phyloP scores from a whole-genome alignment of 2,888 invertebrate species.

The Myathropa florea region DNA sequence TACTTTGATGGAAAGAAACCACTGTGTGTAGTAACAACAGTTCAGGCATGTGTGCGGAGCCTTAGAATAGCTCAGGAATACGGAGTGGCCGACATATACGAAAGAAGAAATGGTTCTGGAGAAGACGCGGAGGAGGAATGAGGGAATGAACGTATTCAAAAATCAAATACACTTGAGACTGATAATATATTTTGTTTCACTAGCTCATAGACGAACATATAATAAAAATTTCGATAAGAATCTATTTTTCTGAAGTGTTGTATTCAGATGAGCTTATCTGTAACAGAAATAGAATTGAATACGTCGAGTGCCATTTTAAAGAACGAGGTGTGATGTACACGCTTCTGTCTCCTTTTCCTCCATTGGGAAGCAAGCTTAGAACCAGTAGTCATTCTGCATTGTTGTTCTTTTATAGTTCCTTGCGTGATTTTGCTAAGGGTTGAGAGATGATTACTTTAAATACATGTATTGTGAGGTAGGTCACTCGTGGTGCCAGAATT shows the following conservation, averaged over 20 bases:
- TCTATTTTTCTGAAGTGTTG: neutral
- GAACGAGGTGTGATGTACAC: neutral
- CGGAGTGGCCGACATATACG: neutral
- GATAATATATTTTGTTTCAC: neutral
- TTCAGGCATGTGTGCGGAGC: constrained; percentile 74
- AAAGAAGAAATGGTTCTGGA: neutral
- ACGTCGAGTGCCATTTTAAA: neutral
- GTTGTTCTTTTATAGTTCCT: too few relatives aligned
- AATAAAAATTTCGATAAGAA: neutral
- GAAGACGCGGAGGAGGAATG: neutral
- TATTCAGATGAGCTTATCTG: neutral
- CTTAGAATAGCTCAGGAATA: constrained; percentile 31
- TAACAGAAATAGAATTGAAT: neutral
- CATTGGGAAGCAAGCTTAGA: too few relatives aligned
- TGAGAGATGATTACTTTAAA: too few relatives aligned
- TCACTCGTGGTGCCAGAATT: too few relatives aligned
- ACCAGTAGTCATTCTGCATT: too few relatives aligned
- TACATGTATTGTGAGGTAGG: too few relatives aligned
- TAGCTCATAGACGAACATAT: neutral
- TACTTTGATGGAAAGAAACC: constrained; percentile 76
- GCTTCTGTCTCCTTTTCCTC: too few relatives aligned
- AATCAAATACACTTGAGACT: neutral
- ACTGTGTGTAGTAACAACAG: constrained; percentile 76
- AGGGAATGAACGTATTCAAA: neutral
- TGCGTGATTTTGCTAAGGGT: too few relatives aligned